Conservation (phyloP, 2,113 vertebrate species). For the Ictidomys tridecemlineatus region DNA sequence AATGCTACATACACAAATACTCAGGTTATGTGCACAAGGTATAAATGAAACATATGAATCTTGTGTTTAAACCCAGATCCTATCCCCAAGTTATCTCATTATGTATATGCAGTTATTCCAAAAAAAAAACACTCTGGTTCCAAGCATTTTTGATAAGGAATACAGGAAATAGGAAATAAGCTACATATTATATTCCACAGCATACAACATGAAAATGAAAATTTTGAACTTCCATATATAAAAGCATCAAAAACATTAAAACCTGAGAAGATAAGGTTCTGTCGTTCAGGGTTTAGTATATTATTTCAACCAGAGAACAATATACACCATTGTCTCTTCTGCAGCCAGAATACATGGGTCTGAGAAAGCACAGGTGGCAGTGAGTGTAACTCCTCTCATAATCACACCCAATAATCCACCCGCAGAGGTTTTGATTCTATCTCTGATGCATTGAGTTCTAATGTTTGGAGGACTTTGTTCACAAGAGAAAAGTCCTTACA, state of each 20-base stretch:
- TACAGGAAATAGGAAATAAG: background rate
- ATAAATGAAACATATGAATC: background rate
- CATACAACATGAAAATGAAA: conserved; percentile 17
- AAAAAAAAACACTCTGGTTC: background rate
- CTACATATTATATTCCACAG: background rate
- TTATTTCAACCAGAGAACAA: background rate
- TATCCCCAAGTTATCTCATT: background rate
- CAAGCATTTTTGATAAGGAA: background rate
- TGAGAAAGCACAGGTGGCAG: background rate
- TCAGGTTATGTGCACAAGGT: background rate
- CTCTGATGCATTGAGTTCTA: background rate
- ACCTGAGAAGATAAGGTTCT: background rate
- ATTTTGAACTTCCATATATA: background rate
- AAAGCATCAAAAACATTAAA: background rate
- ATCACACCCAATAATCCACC: background rate
- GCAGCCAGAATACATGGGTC: background rate
- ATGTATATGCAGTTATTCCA: background rate
- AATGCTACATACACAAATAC: background rate
- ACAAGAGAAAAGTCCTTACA: background rate
- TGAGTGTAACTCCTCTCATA: background rate
- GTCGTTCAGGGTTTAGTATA: background rate
- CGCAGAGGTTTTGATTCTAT: background rate
- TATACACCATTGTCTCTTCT: background rate
- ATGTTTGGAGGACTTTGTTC: background rate
- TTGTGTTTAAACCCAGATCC: background rate